Evolutionary conservation across 2,113 vertebrate species (phyloP).

Genomic region (Morone saxatilis): DNA sequence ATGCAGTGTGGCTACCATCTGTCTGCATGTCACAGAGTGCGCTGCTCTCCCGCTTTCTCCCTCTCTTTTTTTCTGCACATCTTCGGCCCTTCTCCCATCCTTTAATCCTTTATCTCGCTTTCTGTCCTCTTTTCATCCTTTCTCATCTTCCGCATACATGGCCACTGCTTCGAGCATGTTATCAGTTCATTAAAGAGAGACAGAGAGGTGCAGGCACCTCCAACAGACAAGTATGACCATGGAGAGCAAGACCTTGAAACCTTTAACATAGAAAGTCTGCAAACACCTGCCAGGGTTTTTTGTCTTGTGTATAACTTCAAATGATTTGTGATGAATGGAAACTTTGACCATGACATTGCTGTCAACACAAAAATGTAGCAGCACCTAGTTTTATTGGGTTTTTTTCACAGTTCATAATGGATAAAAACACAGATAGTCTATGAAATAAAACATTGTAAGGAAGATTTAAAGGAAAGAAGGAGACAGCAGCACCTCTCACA

Average conservation of each 20-base stretch:
- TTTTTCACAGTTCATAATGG: neutral
- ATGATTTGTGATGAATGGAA: slow-evolving; percentile 20
- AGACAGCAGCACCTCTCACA: slow-evolving; percentile 72
- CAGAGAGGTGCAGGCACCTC: slow-evolving; percentile 1
- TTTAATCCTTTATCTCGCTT: slow-evolving; percentile 35
- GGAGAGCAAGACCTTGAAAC: slow-evolving; percentile 10
- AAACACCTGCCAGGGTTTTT: slow-evolving; percentile 9
- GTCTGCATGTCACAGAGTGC: slow-evolving; percentile 71
- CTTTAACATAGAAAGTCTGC: slow-evolving; percentile 3
- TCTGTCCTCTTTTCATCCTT: slow-evolving; percentile 24
- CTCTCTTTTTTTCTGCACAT: slow-evolving; percentile 32
- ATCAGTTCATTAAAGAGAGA: slow-evolving; percentile 44
- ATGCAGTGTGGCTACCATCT: slow-evolving; percentile 77
- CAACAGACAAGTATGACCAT: slow-evolving; percentile 23
- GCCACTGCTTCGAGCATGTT: slow-evolving; percentile 14
- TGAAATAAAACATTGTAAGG: slow-evolving; percentile 6
- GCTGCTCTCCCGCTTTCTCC: slow-evolving; percentile 58
- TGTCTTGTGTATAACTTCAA: neutral
- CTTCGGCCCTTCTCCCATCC: slow-evolving; percentile 34
- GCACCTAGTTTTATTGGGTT: neutral
- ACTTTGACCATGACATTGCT: neutral
- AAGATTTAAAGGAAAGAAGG: neutral
- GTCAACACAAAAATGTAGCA: neutral
- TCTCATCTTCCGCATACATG: slow-evolving; percentile 23
- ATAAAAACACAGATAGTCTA: neutral